Conservation (phyloP, 2,113 vertebrate genomes). For the Archocentrus centrarchus region DNA sequence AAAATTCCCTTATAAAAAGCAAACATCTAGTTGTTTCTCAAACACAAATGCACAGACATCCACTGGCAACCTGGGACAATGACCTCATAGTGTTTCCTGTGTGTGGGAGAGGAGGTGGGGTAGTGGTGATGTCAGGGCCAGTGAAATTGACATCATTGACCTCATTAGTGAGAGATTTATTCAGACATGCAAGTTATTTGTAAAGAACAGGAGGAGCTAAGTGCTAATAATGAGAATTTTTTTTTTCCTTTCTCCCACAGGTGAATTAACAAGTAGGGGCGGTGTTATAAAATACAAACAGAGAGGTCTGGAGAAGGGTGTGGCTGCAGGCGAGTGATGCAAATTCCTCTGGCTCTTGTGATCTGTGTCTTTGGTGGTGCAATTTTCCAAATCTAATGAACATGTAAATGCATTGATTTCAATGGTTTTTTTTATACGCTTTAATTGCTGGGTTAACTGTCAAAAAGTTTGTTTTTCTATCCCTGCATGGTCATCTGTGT, state of each 20-base stretch:
- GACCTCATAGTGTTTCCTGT: slow-evolving; percentile 52
- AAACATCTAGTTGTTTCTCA: slow-evolving; percentile 44
- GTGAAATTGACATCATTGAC: slow-evolving; percentile 36
- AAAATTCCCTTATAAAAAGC: slow-evolving; percentile 27
- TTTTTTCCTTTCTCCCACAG: not conserved
- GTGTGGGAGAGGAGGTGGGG: slow-evolving; percentile 1
- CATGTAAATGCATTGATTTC: not conserved
- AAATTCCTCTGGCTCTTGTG: not conserved
- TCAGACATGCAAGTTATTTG: not conserved
- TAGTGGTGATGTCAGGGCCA: slow-evolving; percentile 37
- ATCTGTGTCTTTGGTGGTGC: not conserved
- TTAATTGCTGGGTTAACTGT: not conserved
- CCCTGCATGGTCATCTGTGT: not conserved
- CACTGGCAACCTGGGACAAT: slow-evolving; percentile 22
- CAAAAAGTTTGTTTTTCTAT: not conserved
- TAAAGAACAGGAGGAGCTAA: not conserved
- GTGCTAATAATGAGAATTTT: slow-evolving; percentile 24
- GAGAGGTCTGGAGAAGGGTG: slow-evolving; percentile 4
- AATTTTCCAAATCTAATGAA: not conserved
- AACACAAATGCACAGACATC: slow-evolving; percentile 26
- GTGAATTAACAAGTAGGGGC: not conserved
- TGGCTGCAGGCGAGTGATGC: not conserved
- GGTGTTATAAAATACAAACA: not conserved
- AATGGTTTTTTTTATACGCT: not conserved
- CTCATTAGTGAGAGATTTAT: slow-evolving; percentile 28